phyloP scores from a whole-genome alignment of 2,113 vertebrate genomes.

The Dryoscopus gambensis region DNA sequence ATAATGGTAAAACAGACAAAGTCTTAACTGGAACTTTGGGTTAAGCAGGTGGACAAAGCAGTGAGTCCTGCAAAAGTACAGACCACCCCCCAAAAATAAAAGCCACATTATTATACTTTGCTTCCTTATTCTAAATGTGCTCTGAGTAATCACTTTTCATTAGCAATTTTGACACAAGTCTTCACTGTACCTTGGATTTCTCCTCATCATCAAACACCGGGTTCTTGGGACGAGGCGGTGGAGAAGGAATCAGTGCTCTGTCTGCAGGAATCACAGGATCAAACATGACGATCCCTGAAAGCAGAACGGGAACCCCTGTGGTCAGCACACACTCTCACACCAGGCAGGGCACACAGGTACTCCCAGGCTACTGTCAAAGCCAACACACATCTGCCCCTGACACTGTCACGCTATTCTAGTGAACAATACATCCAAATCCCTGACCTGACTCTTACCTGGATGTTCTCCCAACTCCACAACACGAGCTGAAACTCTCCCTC shows the following conservation, averaged over 20 bases:
- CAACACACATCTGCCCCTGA: not conserved
- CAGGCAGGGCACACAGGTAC: not conserved
- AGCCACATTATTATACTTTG: not conserved
- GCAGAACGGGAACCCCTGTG: not conserved
- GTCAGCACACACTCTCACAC: not conserved
- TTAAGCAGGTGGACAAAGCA: not conserved
- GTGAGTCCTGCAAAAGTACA: not conserved
- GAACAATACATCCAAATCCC: not conserved
- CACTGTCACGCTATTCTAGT: not conserved
- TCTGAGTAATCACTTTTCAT: not conserved
- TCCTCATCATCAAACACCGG: constrained; percentile 94
- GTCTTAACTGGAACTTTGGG: not conserved
- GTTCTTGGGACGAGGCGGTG: constrained; percentile 84
- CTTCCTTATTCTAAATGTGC: not conserved
- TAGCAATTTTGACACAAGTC: not conserved
- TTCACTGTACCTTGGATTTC: constrained; percentile 83
- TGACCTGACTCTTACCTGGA: not conserved
- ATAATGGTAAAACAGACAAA: not conserved
- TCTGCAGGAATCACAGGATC: constrained; percentile 86
- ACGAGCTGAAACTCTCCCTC: not conserved
- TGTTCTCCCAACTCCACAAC: not conserved
- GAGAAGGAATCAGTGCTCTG: constrained; percentile 83
- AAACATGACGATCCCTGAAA: constrained; percentile 82
- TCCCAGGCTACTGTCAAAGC: not conserved
- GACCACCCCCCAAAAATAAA: not conserved